phyloP scores from a whole-genome alignment of 2,113 vertebrate genomes.

The Argyrosomus japonicus region DNA sequence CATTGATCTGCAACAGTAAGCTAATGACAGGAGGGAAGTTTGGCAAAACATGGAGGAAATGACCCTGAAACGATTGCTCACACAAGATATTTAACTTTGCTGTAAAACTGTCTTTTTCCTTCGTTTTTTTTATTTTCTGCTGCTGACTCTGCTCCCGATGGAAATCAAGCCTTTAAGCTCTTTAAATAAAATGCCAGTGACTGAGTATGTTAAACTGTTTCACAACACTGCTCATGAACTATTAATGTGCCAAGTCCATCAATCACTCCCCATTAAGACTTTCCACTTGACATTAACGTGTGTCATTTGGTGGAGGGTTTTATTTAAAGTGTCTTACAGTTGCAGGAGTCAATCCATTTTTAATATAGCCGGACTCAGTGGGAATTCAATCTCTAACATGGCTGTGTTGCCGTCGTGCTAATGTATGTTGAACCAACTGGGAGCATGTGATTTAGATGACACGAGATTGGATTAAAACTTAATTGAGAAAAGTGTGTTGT shows the following conservation, averaged over 20 bases:
- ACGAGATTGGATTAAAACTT: slow-evolving; percentile 55
- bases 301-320: slow-evolving; percentile 28
- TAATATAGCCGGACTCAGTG: slow-evolving; percentile 30
- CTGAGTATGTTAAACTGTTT: slow-evolving; percentile 45
- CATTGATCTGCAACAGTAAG: not conserved
- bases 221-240: slow-evolving; percentile 49
- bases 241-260: slow-evolving; percentile 59
- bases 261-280: slow-evolving; percentile 59
- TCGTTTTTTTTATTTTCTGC: not conserved
- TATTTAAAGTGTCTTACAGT: slow-evolving; percentile 54
- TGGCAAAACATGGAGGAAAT: slow-evolving; percentile 5
- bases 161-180: slow-evolving; percentile 18
- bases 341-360: slow-evolving; percentile 54
- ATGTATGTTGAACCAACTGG: slow-evolving; percentile 28
- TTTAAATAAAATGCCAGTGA: slow-evolving; percentile 24
- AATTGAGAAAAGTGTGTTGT: slow-evolving; percentile 35
- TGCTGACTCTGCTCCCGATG: not conserved
- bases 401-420: not conserved
- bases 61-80: slow-evolving; percentile 14
- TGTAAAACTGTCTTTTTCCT: not conserved
- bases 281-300: slow-evolving; percentile 45
- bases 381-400: slow-evolving; percentile 26
- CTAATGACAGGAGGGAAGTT: slow-evolving; percentile 5
- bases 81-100: slow-evolving; percentile 19
- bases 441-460: slow-evolving; percentile 36